Percentiles rank a stretch among this genome's conserved stretches.
These are phyloP conservation scores for Columba guinea DNA, from an alignment of 2,797 vertebrate species.

Conservation along the genomic window DNA sequence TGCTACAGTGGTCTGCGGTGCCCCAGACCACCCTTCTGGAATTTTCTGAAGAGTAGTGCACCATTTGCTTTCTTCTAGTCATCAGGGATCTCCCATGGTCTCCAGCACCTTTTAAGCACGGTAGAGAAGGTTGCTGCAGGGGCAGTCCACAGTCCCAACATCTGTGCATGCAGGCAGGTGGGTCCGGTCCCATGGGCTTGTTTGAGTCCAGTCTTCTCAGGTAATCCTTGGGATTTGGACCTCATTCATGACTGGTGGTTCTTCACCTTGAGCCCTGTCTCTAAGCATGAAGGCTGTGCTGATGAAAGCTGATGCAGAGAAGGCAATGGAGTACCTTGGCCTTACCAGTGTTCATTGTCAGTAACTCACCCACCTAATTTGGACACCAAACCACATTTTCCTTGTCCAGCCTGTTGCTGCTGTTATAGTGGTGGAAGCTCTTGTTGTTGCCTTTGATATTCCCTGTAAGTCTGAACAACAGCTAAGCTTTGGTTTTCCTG, in stretches of 20 bases:
- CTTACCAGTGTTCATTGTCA: neutral
- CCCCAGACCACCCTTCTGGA: neutral
- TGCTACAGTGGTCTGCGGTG: neutral
- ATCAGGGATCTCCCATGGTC: neutral
- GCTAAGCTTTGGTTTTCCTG: neutral
- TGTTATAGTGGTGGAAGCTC: neutral
- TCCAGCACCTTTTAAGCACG: neutral
- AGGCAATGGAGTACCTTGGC: neutral
- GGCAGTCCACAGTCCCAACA: fast-evolving
- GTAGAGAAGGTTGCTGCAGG: neutral
- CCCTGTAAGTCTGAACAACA: neutral
- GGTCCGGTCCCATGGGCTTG: neutral
- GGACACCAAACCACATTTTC: fast-evolving
- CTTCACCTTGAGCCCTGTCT: neutral
- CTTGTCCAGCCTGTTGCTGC: neutral
- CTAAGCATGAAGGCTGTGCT: neutral
- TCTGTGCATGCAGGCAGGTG: fast-evolving
- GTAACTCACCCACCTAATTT: neutral
- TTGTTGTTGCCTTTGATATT: neutral
- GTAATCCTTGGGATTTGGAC: neutral
- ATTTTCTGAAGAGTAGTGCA: neutral
- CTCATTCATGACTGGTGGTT: neutral
- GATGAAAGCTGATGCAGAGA: neutral
- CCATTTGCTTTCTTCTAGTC: neutral
- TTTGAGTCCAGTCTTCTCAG: neutral